These are phyloP conservation scores for Vollenhovia emeryi DNA, from an alignment of 1,140 invertebrate species.

Conservation along the genomic window DNA sequence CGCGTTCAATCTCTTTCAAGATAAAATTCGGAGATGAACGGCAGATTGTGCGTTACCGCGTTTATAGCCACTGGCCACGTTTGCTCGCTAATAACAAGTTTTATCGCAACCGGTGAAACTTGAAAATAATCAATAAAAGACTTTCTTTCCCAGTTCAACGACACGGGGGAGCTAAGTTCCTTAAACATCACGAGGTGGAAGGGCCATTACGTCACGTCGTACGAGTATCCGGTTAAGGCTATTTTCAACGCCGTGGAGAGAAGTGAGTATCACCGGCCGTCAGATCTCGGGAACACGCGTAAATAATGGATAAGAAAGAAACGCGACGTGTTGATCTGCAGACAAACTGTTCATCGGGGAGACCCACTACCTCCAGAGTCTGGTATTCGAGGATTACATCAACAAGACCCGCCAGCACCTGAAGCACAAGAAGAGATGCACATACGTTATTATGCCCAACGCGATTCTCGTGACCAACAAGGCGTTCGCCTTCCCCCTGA, in stretches of 20 bases:
- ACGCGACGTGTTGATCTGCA: slow-evolving; percentile 30
- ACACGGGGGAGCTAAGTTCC: slow-evolving; percentile 42
- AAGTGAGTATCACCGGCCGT: slow-evolving; percentile 53
- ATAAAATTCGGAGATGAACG: background rate
- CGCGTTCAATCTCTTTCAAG: background rate
- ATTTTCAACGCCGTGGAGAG: slow-evolving; percentile 65
- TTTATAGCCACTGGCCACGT: background rate
- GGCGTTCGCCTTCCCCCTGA: slow-evolving; percentile 89
- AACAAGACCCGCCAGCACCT: slow-evolving; percentile 86
- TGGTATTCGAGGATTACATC: slow-evolving; percentile 90
- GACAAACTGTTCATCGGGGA: slow-evolving; percentile 89
- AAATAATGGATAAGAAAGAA: background rate
- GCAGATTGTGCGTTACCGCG: background rate
- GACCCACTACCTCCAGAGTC: slow-evolving; percentile 87
- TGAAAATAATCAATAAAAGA: slow-evolving; percentile 2
- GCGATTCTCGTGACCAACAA: slow-evolving; percentile 88
- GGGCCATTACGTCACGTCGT: slow-evolving; percentile 36
- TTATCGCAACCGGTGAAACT: background rate
- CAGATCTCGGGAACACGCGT: background rate
- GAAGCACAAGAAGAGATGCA: slow-evolving; percentile 88
- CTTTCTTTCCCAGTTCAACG: slow-evolving; percentile 2
- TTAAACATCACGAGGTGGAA: slow-evolving; percentile 49
- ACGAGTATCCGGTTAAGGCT: slow-evolving; percentile 57
- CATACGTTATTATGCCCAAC: slow-evolving; percentile 89
- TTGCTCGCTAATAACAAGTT: too few relatives aligned